phyloP scores from a whole-genome alignment of 2,113 vertebrate species.

The Uria aalge region DNA sequence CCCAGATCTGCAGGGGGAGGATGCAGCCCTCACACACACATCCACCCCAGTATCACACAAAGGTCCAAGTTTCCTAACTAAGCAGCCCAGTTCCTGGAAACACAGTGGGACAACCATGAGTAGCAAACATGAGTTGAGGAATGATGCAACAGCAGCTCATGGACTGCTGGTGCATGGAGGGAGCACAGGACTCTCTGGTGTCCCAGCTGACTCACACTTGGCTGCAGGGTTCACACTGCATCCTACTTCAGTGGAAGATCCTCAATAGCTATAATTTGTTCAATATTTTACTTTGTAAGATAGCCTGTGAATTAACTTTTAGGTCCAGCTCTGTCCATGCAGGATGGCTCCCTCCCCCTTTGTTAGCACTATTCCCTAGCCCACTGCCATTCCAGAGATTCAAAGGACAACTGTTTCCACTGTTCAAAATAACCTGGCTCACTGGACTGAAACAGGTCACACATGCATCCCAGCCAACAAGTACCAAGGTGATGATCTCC shows the following conservation, averaged over 20 bases:
- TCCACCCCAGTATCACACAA: not conserved
- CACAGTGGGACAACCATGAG: no score
- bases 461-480: not conserved
- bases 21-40: not conserved
- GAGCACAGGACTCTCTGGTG: not conserved
- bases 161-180: not conserved
- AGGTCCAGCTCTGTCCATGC: no score
- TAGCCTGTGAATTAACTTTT: not conserved
- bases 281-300: not conserved
- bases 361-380: not conserved
- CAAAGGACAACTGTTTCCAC: not conserved
- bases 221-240: rapidly evolving
- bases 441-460: not conserved
- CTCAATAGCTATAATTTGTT: not conserved
- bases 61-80: not conserved
- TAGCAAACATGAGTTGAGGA: not conserved
- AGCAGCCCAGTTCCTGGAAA: not conserved
- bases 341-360: not conserved
- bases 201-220: not conserved
- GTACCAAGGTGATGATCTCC: not conserved
- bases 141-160: not conserved
- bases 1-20: not conserved
- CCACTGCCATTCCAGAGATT: not conserved
- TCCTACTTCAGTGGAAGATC: not conserved
- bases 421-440: not conserved